A percentile compares a stretch with the other conserved stretches of the same genome.
phyloP scores from a whole-genome alignment of 2,797 vertebrate species.

The Xenentodon cancila region DNA sequence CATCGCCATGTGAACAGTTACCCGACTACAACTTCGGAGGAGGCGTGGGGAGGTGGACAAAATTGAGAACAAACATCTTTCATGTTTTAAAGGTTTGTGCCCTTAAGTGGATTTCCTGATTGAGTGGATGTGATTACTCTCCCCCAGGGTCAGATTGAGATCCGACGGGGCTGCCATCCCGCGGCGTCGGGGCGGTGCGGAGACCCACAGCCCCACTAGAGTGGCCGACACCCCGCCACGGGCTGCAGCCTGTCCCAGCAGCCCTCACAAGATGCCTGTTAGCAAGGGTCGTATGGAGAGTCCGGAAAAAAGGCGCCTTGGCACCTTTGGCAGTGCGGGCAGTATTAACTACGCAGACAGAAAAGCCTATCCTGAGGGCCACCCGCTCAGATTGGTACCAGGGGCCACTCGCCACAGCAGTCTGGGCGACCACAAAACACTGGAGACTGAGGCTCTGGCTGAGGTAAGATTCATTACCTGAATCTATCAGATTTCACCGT shows the following conservation, averaged over 20 bases:
- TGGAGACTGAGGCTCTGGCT: constrained; percentile 95
- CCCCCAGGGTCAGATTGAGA: constrained; percentile 89
- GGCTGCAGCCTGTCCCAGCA: constrained; percentile 95
- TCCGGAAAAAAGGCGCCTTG: constrained; percentile 93
- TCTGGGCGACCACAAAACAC: constrained; percentile 95
- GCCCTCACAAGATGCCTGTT: constrained; percentile 92
- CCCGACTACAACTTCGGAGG: constrained; percentile 92
- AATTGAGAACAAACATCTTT: neutral
- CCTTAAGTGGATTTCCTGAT: neutral
- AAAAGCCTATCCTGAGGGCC: constrained; percentile 90
- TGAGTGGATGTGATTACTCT: constrained; percentile 19
- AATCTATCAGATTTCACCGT: too few species aligned
- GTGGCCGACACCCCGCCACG: constrained; percentile 88
- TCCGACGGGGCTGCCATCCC: constrained; percentile 95
- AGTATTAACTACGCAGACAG: constrained; percentile 96
- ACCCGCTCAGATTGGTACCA: constrained; percentile 86
- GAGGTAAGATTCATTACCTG: constrained; percentile 81
- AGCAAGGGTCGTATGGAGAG: constrained; percentile 90
- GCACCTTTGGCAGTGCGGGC: constrained; percentile 93
- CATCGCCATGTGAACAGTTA: constrained; percentile 92
- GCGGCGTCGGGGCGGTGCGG: constrained; percentile 86
- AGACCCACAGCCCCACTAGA: constrained; percentile 92
- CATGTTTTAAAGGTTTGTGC: neutral
- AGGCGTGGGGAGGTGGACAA: constrained; percentile 89
- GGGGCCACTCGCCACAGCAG: constrained; percentile 96